Conservation (phyloP, 2,888 invertebrate species). For the Timema cristinae region DNA sequence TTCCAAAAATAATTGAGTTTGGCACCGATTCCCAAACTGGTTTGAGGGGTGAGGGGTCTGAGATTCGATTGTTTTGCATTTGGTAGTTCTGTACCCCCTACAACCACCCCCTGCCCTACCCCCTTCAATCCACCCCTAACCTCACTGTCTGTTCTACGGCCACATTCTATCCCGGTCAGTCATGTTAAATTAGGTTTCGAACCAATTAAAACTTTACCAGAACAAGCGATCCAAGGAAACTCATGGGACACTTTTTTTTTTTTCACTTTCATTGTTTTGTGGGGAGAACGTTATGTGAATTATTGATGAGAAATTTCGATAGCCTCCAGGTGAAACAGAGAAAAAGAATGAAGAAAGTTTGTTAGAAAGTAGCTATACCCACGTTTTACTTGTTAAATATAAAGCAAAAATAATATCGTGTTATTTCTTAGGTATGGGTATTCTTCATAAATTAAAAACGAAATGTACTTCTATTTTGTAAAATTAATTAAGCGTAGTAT, state of each 20-base stretch:
- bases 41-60: conserved; percentile 14
- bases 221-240: conserved; percentile 3
- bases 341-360: no score
- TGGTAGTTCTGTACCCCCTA: background rate
- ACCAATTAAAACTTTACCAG: conserved; percentile 31
- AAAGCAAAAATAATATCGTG: no score
- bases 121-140: background rate
- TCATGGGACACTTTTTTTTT: background rate
- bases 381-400: no score
- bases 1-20: conserved; percentile 30
- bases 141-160: background rate
- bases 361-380: no score
- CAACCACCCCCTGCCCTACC: background rate
- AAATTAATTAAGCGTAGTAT: no score
- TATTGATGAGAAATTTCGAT: no score
- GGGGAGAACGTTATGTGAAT: no score
- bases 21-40: conserved; percentile 15
- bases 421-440: no score
- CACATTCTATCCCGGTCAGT: conserved; percentile 27
- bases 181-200: conserved; percentile 32
- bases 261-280: no score
- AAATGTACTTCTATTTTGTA: no score
- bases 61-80: conserved; percentile 15
- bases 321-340: no score
- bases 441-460: no score